A percentile compares a stretch with the other conserved stretches of the same genome.
Conservation (phyloP, 2,797 vertebrate genomes). For the Brachymystax lenok region DNA sequence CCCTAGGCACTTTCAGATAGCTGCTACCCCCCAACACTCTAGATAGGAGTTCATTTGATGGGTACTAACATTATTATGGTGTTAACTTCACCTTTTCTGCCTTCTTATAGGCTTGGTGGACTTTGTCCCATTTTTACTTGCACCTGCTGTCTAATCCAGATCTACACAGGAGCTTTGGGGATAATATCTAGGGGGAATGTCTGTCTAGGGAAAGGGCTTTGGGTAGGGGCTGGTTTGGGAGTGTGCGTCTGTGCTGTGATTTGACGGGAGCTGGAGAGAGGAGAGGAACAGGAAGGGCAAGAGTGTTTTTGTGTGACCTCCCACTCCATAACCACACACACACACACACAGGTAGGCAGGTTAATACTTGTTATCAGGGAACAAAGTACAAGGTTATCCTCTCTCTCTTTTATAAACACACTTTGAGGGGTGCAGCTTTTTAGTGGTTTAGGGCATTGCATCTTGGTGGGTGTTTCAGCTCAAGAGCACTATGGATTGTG, state of each 20-base stretch:
- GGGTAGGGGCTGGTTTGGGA: background rate
- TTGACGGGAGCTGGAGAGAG: background rate
- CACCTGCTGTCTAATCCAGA: background rate
- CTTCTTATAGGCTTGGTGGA: background rate
- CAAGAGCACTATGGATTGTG: background rate
- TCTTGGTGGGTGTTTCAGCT: background rate
- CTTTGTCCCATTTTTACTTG: background rate
- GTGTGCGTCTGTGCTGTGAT: background rate
- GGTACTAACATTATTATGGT: background rate
- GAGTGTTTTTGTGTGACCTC: background rate
- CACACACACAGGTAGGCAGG: slow-evolving; percentile 45
- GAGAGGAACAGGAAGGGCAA: background rate
- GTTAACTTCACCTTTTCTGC: background rate
- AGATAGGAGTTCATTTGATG: background rate
- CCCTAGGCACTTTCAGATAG: too few species aligned
- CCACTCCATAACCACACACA: slow-evolving; percentile 17
- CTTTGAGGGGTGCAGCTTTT: background rate
- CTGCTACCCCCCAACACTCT: background rate
- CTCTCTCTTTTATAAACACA: background rate
- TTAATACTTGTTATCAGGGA: slow-evolving; percentile 61
- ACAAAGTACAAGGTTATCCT: slow-evolving; percentile 66
- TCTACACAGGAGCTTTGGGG: background rate
- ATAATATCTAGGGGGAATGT: background rate
- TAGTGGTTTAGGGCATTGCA: slow-evolving; percentile 32
- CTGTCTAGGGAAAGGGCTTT: background rate